Percentiles rank a stretch among this genome's conserved stretches.
phyloP scores from a whole-genome alignment of 2,113 vertebrate species.

The Erythrolamprus reginae region DNA sequence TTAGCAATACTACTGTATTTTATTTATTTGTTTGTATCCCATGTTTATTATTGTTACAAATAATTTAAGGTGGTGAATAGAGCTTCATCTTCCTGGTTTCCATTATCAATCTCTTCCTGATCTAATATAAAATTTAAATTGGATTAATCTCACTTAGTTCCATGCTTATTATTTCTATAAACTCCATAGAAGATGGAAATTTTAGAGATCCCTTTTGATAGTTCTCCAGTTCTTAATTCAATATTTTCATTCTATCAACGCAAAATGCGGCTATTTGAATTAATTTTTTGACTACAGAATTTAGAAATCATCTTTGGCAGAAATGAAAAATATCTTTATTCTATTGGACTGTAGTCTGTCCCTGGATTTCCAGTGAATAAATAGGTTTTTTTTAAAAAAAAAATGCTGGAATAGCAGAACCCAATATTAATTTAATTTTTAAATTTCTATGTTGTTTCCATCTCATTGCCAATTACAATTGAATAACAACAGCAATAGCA shows the following conservation, averaged over 20 bases:
- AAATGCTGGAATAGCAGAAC: background rate
- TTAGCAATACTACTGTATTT: background rate
- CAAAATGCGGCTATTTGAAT: background rate
- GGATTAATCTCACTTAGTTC: background rate
- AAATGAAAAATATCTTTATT: background rate
- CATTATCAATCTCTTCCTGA: background rate
- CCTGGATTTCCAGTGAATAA: background rate
- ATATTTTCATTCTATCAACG: background rate
- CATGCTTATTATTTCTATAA: background rate
- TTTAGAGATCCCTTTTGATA: background rate
- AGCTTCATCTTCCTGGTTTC: background rate
- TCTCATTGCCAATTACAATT: background rate
- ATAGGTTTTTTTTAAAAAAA: accelerated
- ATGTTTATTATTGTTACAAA: background rate
- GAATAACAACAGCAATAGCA: background rate
- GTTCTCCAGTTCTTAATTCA: background rate
- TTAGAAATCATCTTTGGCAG: background rate
- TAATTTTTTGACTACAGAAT: background rate
- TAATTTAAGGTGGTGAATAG: background rate
- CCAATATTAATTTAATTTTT: background rate
- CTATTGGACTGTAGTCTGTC: background rate
- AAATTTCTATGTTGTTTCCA: background rate
- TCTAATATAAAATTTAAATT: background rate
- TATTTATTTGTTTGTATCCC: background rate
- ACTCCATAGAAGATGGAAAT: background rate